Evolutionary conservation across 1,140 invertebrate genomes (phyloP).

Genomic region (Heliconius melpomene): DNA sequence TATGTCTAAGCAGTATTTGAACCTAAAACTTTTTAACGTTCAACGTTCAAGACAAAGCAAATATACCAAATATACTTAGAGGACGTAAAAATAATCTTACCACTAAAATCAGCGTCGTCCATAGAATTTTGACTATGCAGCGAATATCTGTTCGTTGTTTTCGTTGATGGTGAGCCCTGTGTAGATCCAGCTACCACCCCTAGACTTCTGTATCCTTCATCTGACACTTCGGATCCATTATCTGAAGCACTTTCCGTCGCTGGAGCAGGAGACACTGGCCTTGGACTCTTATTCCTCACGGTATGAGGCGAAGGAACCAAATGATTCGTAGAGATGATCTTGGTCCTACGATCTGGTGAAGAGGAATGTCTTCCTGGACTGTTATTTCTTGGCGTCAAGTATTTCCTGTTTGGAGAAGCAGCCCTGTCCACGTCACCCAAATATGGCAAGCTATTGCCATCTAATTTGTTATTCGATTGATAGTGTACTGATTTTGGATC

Average conservation of each 20-base stretch:
- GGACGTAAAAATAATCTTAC: conserved; percentile 67
- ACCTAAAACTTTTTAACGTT: neutral
- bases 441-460: conserved; percentile 67
- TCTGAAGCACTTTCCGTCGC: conserved; percentile 85
- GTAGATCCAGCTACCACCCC: conserved; percentile 83
- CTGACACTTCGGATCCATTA: conserved; percentile 92
- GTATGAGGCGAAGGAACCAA: conserved; percentile 68
- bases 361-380: conserved; percentile 75
- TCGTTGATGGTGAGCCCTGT: conserved; percentile 71
- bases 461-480: conserved; percentile 59
- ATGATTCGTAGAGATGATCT: conserved; percentile 66
- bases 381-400: conserved; percentile 61
- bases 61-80: neutral
- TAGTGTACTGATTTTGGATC: conserved; percentile 60
- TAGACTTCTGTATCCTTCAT: conserved; percentile 92
- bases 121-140: conserved; percentile 85
- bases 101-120: conserved; percentile 85
- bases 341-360: conserved; percentile 69
- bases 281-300: conserved; percentile 68
- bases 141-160: conserved; percentile 82
- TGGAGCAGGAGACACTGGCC: conserved; percentile 70
- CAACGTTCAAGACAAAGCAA: too few species aligned
- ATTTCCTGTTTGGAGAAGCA: conserved; percentile 60
- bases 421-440: conserved; percentile 66
- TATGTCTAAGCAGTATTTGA: neutral